A percentile compares a stretch with the other conserved stretches of the same genome.
phyloP scores from a whole-genome alignment of 1,140 invertebrate species.

The Dryas iulia region DNA sequence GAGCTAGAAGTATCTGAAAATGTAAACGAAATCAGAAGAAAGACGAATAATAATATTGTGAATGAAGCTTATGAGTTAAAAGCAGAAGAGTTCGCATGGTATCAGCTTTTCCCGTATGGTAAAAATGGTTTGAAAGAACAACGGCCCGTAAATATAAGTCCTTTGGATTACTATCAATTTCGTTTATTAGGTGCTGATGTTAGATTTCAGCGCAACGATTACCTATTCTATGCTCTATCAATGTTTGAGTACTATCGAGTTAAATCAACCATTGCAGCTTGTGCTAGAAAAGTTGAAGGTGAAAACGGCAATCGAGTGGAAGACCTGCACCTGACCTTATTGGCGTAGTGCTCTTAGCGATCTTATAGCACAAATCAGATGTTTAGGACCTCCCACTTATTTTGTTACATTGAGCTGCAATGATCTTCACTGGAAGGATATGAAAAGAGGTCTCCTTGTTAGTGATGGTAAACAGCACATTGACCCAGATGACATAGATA shows the following conservation, averaged over 20 bases:
- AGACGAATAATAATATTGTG: slow-evolving; percentile 56
- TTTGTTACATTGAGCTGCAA: too few species aligned
- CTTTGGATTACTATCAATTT: slow-evolving; percentile 65
- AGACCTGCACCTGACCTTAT: slow-evolving; percentile 46
- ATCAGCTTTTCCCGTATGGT: slow-evolving; percentile 59
- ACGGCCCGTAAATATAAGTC: slow-evolving; percentile 49
- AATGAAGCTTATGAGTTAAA: slow-evolving; percentile 50
- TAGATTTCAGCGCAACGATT: slow-evolving; percentile 61
- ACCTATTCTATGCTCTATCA: slow-evolving; percentile 69
- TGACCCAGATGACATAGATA: too few species aligned
- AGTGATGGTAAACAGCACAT: too few species aligned
- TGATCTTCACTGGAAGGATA: slow-evolving; percentile 54
- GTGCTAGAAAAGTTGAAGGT: slow-evolving; percentile 45
- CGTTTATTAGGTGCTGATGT: slow-evolving; percentile 53
- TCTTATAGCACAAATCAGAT: too few species aligned
- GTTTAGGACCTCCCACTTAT: too few species aligned
- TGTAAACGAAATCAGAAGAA: slow-evolving; percentile 48
- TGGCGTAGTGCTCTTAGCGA: too few species aligned
- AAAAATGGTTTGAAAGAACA: slow-evolving; percentile 57
- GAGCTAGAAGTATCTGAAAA: slow-evolving; percentile 46
- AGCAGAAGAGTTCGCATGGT: slow-evolving; percentile 69
- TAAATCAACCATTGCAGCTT: slow-evolving; percentile 45
- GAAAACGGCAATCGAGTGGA: slow-evolving; percentile 46
- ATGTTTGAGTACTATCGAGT: slow-evolving; percentile 55
- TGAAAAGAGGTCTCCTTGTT: slow-evolving; percentile 48